Conservation (phyloP, 2,888 invertebrate genomes). For the Pristionchus japonicus region DNA sequence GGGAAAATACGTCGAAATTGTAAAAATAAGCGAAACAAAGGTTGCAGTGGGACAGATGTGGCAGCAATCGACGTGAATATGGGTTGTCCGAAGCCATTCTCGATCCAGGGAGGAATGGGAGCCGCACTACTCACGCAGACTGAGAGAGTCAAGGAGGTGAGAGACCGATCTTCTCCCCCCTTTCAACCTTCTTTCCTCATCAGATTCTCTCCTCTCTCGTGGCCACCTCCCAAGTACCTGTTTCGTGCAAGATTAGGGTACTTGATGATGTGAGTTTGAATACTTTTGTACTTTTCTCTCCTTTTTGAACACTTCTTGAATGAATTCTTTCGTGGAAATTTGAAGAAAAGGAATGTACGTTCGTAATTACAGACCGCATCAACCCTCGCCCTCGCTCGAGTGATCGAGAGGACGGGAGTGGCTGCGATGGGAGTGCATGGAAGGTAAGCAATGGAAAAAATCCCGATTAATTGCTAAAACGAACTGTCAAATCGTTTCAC, state of each 20-base stretch:
- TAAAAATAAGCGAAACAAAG: too few species aligned
- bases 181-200: slow-evolving; percentile 39
- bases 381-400: slow-evolving; percentile 86
- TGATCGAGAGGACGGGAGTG: slow-evolving; percentile 88
- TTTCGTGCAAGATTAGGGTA: slow-evolving; percentile 97
- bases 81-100: slow-evolving; percentile 99
- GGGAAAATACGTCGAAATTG: too few species aligned
- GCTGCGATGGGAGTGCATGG: slow-evolving; percentile 95
- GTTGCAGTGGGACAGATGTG: slow-evolving; percentile 89
- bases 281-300: too few species aligned
- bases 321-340: too few species aligned
- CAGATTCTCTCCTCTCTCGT: slow-evolving; percentile 87
- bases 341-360: too few species aligned
- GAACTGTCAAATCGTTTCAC: too few species aligned
- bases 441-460: slow-evolving; percentile 79
- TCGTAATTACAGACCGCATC: slow-evolving; percentile 80
- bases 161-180: background rate
- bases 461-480: too few species aligned
- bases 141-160: slow-evolving; percentile 83
- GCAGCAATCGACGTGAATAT: slow-evolving; percentile 97
- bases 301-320: too few species aligned
- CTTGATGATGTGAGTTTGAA: slow-evolving; percentile 80
- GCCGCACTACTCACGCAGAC: slow-evolving; percentile 89
- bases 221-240: slow-evolving; percentile 85
- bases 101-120: slow-evolving; percentile 98